These are phyloP conservation scores for Polypterus bichir DNA, from an alignment of 2,113 vertebrate genomes.

Conservation along the genomic window DNA sequence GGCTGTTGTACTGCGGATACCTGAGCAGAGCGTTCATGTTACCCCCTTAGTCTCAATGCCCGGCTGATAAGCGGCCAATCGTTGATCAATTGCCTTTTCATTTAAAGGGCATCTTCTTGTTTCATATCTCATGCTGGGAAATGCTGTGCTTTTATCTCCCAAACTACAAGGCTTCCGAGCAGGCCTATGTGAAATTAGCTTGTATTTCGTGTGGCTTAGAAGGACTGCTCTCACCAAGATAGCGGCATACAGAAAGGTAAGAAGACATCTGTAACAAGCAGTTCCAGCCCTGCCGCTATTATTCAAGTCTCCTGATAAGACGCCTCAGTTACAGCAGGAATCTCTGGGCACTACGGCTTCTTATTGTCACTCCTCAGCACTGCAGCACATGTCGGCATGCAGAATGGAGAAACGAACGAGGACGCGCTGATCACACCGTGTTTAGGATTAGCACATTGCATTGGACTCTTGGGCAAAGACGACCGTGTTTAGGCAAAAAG, in stretches of 20 bases:
- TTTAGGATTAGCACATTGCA: no score
- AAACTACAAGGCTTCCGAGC: slow-evolving; percentile 3
- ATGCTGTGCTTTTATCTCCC: slow-evolving; percentile 33
- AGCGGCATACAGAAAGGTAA: not conserved
- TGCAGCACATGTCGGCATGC: no score
- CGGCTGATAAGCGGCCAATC: slow-evolving; percentile 24
- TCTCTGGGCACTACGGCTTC: no score
- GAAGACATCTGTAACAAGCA: slow-evolving; percentile 6
- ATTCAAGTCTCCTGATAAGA: no score
- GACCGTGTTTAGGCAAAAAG: no score
- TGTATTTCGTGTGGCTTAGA: slow-evolving; percentile 11
- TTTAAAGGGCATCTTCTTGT: slow-evolving; percentile 33
- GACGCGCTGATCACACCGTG: no score
- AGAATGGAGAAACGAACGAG: no score
- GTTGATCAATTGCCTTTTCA: slow-evolving; percentile 32
- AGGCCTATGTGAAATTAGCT: slow-evolving; percentile 23
- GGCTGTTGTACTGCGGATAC: not conserved
- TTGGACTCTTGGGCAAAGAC: no score
- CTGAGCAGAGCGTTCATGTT: not conserved
- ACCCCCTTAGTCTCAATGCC: slow-evolving; percentile 6
- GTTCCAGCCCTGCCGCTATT: no score
- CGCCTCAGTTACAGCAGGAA: no score
- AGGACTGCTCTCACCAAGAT: slow-evolving; percentile 9
- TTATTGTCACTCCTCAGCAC: no score
- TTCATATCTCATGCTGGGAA: slow-evolving; percentile 28